Conservation (phyloP, 2,797 vertebrate species). For the Neomorphus geoffroyi region DNA sequence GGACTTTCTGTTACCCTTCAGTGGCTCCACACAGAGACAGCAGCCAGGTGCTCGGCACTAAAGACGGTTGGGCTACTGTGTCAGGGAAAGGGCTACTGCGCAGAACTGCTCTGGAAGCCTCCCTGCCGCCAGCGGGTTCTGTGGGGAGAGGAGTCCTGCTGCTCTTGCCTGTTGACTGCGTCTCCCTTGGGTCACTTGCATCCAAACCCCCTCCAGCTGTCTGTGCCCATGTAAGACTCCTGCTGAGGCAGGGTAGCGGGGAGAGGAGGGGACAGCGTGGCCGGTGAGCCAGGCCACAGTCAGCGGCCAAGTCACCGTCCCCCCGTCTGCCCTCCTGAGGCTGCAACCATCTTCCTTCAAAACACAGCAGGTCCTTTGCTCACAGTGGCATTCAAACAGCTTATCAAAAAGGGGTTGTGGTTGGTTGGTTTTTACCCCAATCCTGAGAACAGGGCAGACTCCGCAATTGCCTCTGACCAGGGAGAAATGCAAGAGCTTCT, state of each 20-base stretch:
- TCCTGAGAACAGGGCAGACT: conserved; percentile 70
- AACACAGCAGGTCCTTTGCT: conserved; percentile 61
- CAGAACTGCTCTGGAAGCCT: not conserved
- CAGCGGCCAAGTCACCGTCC: not conserved
- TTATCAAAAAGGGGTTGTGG: not conserved
- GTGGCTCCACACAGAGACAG: not conserved
- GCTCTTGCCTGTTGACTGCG: not conserved
- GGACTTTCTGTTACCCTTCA: not conserved
- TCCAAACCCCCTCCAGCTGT: not conserved
- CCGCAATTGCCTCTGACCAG: not conserved
- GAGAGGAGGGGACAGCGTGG: not conserved
- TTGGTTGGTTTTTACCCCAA: conserved; percentile 57
- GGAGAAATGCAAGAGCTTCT: not conserved
- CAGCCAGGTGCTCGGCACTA: not conserved
- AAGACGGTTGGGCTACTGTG: not conserved
- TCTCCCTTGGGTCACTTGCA: not conserved
- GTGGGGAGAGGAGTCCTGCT: not conserved
- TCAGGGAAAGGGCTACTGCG: not conserved
- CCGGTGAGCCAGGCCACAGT: not conserved
- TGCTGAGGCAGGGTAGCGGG: not conserved
- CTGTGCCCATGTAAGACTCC: not conserved
- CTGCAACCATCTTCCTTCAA: conserved; percentile 59
- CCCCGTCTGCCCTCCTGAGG: not conserved
- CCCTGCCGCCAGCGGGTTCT: fast-evolving
- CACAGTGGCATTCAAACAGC: conserved; percentile 53